Evolutionary conservation across 2,113 vertebrate species (phyloP).

Genomic region (Amblyornis subalaris): DNA sequence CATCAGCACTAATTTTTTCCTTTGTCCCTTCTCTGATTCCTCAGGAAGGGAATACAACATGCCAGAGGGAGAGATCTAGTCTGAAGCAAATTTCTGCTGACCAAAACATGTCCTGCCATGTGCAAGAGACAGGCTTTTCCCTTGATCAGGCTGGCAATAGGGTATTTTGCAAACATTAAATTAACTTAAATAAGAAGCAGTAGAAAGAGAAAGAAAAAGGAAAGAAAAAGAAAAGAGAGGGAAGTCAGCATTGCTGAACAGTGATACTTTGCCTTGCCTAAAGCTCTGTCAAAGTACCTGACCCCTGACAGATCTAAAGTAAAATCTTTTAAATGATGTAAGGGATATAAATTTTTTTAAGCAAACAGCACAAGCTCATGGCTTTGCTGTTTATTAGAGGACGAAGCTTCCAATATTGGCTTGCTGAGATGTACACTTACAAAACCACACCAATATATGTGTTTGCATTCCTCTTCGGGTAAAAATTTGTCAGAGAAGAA

Average conservation of each 20-base stretch:
- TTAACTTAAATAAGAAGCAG: neutral
- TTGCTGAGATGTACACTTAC: constrained; percentile 36
- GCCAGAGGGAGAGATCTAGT: neutral
- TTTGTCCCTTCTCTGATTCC: neutral
- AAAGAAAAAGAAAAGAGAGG: neutral
- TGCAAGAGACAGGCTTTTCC: neutral
- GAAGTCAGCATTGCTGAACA: neutral
- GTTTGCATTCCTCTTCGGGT: constrained; percentile 72
- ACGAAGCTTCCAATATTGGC: constrained; percentile 36
- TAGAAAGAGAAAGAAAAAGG: neutral
- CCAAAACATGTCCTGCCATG: neutral
- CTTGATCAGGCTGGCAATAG: neutral
- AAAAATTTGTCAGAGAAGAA: constrained; percentile 74
- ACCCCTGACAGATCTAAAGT: neutral
- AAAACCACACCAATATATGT: constrained; percentile 39
- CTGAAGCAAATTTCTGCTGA: neutral
- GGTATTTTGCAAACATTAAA: neutral
- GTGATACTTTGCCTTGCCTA: neutral
- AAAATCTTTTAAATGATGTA: constrained; percentile 10
- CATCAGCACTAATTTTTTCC: neutral
- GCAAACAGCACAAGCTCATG: neutral
- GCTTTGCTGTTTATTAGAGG: constrained; percentile 54
- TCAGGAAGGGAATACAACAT: neutral
- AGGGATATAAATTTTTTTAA: constrained; percentile 10
- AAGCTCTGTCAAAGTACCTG: neutral